Conservation (phyloP, 92 coral and sea anemone species). For the Paragorgia papillata region DNA sequence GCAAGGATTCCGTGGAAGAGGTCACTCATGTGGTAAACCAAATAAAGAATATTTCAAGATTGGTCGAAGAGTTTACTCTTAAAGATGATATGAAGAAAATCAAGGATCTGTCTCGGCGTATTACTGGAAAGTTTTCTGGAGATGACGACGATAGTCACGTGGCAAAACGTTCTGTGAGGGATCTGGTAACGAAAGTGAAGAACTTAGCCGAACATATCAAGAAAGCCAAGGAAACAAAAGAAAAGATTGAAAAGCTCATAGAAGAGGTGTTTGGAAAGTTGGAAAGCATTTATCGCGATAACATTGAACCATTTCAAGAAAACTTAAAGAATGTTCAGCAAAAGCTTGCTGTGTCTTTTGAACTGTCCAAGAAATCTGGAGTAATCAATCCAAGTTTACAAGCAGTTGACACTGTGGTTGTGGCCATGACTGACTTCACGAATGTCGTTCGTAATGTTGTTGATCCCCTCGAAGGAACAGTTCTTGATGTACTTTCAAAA, state of each 20-base stretch:
- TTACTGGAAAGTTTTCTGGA: slow-evolving; percentile 72
- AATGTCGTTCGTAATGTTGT: slow-evolving; percentile 64
- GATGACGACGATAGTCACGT: slow-evolving; percentile 41
- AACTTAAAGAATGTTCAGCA: slow-evolving; percentile 66
- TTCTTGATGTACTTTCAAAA: slow-evolving; percentile 73
- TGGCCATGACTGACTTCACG: slow-evolving; percentile 73
- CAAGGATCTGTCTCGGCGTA: slow-evolving; percentile 67
- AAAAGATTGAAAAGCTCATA: slow-evolving; percentile 67
- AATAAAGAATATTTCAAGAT: slow-evolving; percentile 69
- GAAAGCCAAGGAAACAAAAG: slow-evolving; percentile 60
- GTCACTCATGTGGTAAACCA: slow-evolving; percentile 67
- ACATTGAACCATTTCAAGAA: slow-evolving; percentile 66
- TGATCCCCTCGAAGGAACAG: slow-evolving; percentile 67
- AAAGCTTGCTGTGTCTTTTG: slow-evolving; percentile 68
- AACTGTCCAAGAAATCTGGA: slow-evolving; percentile 68
- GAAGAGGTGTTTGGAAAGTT: slow-evolving; percentile 77
- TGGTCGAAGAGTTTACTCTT: slow-evolving; percentile 77
- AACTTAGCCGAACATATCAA: slow-evolving; percentile 68
- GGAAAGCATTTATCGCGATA: slow-evolving; percentile 70
- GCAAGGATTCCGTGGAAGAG: slow-evolving; percentile 67
- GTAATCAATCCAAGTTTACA: slow-evolving; percentile 74
- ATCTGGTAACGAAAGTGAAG: slow-evolving; percentile 51
- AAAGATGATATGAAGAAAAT: slow-evolving; percentile 83
- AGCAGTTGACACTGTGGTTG: slow-evolving; percentile 67
- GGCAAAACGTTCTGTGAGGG: slow-evolving; percentile 18